Evolutionary conservation across 1,140 invertebrate genomes (phyloP), one percentile per base, ranked within the genome.

Genomic region (Lanistes nyassanus): DNA sequence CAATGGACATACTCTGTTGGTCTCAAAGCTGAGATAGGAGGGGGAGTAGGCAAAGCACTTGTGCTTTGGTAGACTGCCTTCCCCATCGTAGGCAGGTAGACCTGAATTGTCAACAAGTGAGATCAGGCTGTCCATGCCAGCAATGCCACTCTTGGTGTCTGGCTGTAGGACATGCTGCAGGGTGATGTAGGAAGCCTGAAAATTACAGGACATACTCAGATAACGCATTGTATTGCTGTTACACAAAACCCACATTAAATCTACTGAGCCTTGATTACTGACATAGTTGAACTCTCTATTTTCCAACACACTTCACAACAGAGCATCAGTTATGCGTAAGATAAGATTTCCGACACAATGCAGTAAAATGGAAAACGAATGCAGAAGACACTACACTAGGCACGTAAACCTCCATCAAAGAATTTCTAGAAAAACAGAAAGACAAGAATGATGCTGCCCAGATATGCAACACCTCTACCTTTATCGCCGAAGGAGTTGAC

Each of bases 11-110:
- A 87, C 84, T 79, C 84, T 87, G 65, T 86, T 86, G 16, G 84
- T 85, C 80, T 86, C 86, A 78, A 82, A 85, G 9, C 80, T 85
- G 2, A 86, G 77, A 69, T 86, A 87, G 21, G 77, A 70, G 1
- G 72, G 53, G 29, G 78, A 67, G 76, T 85, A 87, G 3, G 83
- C 69, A 76, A 87, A 87, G 64, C 84, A 85, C 47, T 81, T 73
- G 16, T 83, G 80, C 42, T 78, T 71, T 26, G 81, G 79, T 13
- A 86, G 78, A 29, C 31, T 65, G 11, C 60, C 16, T 26, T 16
- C 16, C n/a, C 51, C 53, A 2, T 16, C 9, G 66, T 74, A 71
- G 51, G 26, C 26, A 0, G 79, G 79, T 29, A 80, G 74, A 13
- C 70, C 69, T 3, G 75, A 39, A 13, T 79, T 74, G 58, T 84